Evolutionary conservation across 2,888 invertebrate species (phyloP).

Genomic region (Andricus curvator): DNA sequence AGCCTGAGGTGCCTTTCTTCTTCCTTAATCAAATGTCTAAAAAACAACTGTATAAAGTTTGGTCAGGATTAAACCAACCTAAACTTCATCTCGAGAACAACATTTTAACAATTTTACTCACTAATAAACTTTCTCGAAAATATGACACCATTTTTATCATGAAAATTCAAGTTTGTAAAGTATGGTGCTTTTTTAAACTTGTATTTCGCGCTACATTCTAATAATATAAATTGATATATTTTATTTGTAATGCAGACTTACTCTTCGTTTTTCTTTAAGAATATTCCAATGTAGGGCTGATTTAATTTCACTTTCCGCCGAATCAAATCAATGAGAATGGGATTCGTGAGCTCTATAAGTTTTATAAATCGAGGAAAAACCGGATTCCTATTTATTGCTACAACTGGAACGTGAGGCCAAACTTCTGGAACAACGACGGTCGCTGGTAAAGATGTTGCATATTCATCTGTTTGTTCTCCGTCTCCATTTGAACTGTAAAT

Average conservation of each 20-base stretch:
- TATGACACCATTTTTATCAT: too few species aligned
- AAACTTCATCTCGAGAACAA: too few species aligned
- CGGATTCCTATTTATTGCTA: constrained; percentile 96
- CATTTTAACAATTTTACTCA: too few species aligned
- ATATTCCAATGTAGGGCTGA: constrained; percentile 98
- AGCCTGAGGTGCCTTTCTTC: too few species aligned
- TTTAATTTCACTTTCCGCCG: constrained; percentile 96
- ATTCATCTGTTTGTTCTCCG: constrained; percentile 65
- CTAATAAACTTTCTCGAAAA: too few species aligned
- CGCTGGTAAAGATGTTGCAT: constrained; percentile 84
- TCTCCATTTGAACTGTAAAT: constrained; percentile 50
- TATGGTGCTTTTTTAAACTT: too few species aligned
- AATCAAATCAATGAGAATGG: constrained; percentile 91
- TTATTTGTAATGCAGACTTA: constrained; percentile 71
- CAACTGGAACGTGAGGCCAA: constrained; percentile 97
- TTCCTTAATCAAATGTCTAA: too few species aligned
- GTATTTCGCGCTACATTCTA: neutral
- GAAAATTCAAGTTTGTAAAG: too few species aligned
- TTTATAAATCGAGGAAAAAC: constrained; percentile 99
- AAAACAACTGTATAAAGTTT: too few species aligned
- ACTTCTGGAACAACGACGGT: constrained; percentile 96
- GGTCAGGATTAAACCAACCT: too few species aligned
- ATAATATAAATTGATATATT: constrained; percentile 5
- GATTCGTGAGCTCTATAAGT: constrained; percentile 95
- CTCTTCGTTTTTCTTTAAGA: constrained; percentile 95